Evolutionary conservation across 92 coral and sea anemone species (phyloP).

Genomic region (Heliopora coerulea): DNA sequence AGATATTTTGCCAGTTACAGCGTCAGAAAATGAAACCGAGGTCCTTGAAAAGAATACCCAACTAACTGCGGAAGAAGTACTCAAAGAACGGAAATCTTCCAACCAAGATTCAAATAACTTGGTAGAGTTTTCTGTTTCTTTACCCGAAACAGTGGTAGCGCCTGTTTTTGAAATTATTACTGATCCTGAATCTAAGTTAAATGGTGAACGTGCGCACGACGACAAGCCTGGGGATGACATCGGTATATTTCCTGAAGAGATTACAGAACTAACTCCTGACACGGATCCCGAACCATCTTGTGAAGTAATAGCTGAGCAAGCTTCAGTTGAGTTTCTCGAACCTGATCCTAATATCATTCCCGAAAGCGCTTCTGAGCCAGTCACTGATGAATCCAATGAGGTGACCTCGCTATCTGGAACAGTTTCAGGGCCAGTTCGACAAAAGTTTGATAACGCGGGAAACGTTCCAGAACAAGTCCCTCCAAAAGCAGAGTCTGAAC

Average conservation of each 20-base stretch:
- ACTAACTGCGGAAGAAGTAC: slow-evolving; percentile 9
- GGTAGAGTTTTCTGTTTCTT: slow-evolving; percentile 8
- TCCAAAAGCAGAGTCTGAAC: too few species aligned
- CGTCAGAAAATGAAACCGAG: not conserved
- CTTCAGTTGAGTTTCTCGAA: slow-evolving; percentile 10
- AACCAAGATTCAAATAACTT: not conserved
- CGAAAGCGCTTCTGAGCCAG: too few species aligned
- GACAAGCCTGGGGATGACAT: not conserved
- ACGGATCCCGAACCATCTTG: slow-evolving; percentile 1
- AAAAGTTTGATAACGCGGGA: too few species aligned
- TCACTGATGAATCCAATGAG: too few species aligned
- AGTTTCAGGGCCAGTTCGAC: too few species aligned
- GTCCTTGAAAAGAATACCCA: not conserved
- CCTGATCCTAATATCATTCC: not conserved
- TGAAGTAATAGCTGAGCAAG: slow-evolving; percentile 16
- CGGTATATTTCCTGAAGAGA: not conserved
- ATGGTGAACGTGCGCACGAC: not conserved
- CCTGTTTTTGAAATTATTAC: not conserved
- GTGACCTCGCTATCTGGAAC: too few species aligned
- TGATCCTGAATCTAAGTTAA: not conserved
- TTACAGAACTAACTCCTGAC: not conserved
- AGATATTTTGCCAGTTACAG: not conserved
- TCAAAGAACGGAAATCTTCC: not conserved
- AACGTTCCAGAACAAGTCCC: too few species aligned
- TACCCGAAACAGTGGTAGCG: slow-evolving; percentile 6